Evolutionary conservation across 2,888 invertebrate species (phyloP).

Genomic region (Ormyrus rosae): DNA sequence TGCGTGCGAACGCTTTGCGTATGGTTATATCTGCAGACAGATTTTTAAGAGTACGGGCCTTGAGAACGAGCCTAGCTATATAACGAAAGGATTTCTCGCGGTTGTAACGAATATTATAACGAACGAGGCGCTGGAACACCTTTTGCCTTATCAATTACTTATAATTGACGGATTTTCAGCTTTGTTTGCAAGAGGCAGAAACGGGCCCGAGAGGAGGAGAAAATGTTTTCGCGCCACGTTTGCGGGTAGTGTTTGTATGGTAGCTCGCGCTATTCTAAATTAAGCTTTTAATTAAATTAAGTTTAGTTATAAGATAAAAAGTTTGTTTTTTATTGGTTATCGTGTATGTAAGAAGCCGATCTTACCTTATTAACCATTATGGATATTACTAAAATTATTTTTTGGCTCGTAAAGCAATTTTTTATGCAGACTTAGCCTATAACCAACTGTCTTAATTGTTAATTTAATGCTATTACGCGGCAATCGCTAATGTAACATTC

Average conservation of each 20-base stretch:
- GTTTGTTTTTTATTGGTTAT: slow-evolving; percentile 32
- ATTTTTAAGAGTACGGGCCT: slow-evolving; percentile 18
- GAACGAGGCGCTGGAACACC: no score
- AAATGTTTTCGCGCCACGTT: no score
- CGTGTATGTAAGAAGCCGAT: slow-evolving; percentile 15
- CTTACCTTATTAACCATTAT: slow-evolving; percentile 31
- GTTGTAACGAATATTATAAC: slow-evolving; percentile 3
- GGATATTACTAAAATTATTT: slow-evolving; percentile 37
- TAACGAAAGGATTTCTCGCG: slow-evolving; percentile 30
- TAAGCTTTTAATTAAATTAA: no score
- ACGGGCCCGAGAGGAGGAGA: no score
- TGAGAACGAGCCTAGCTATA: slow-evolving; percentile 20
- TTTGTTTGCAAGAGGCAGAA: no score
- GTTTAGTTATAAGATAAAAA: not conserved
- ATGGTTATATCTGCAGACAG: not conserved
- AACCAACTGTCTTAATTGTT: slow-evolving; percentile 41
- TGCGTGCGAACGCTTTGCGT: not conserved
- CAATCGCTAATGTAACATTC: slow-evolving; percentile 49
- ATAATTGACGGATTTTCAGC: no score
- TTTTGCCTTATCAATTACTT: no score
- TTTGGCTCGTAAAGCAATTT: slow-evolving; percentile 35
- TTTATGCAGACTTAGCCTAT: slow-evolving; percentile 16
- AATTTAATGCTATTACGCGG: slow-evolving; percentile 47
- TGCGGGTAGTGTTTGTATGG: no score
- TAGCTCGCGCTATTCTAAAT: no score